Base-by-base conservation (phyloP, 2,797 vertebrate species). In the Ateles fusciceps region DNA sequence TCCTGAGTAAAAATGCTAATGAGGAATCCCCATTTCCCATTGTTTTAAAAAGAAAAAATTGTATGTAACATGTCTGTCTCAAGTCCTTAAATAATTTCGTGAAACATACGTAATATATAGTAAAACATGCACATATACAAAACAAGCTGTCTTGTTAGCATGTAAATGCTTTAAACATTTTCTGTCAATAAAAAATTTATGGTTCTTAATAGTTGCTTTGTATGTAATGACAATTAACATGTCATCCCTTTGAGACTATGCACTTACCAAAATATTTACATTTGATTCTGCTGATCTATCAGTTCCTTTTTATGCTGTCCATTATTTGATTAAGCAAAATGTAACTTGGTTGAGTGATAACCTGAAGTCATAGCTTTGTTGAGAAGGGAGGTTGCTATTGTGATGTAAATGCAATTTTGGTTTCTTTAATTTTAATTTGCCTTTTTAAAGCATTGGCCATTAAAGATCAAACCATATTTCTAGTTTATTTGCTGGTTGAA, bases 401-500 rank as follows among this genome's bases (percentile, higher is more conserved):
- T 90, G 46, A 57, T 0, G 5, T 71, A 85, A 94, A 30, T 85
- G 42, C 93, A 96, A 85, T 61, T 87, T 75, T 84, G 46, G 81
- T n/a, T 78, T 78, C 79, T 72, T 88, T 87, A 92, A 52, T 83
- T 72, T 61, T 36, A 50, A 15, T 83, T 90, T 61, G 3, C 87
- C 5, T 94, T 59, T 89, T 78, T 78, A 42, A 78, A 71, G 22
- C 26, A 59, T 74, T 85, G 78, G 11, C 61, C 21, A 10, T 68
- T 79, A 55, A 93, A 91, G 36, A 79, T 44, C 24, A 95, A 83
- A 55, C 26, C 7, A 90, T 74, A 64, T 68, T 76, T 92, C 39
- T 71, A 5, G 22, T 95, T 80, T 96, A 79, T 86, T 89, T 93
- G 84, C 17, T 94, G 59, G 2, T 44, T 96, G 86, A 64, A 81